Percentiles rank a stretch among this genome's conserved stretches.
phyloP scores from a whole-genome alignment of 92 coral and sea anemone species.

The Epizoanthus rinbou region DNA sequence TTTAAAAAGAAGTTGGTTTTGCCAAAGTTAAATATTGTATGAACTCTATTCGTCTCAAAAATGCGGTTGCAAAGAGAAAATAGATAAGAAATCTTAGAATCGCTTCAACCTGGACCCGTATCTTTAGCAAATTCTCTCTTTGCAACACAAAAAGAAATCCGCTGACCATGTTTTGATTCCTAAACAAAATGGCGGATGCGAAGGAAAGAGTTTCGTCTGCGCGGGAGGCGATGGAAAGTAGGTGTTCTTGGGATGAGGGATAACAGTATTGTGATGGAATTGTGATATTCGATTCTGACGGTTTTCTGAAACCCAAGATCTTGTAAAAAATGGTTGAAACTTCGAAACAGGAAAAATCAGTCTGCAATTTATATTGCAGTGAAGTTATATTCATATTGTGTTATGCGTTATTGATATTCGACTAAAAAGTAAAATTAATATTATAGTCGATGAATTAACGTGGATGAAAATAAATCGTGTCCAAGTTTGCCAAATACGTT shows the following conservation, averaged over 20 bases:
- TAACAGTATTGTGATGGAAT: not conserved
- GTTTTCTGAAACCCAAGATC: too few species aligned
- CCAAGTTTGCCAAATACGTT: too few species aligned
- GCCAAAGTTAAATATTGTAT: not conserved
- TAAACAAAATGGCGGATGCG: slow-evolving; percentile 79
- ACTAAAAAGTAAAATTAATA: too few species aligned
- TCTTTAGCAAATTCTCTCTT: slow-evolving; percentile 25
- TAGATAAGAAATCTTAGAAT: too few species aligned
- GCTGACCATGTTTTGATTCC: slow-evolving; percentile 52
- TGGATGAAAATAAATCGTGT: too few species aligned
- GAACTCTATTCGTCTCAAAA: not conserved
- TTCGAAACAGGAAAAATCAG: not conserved
- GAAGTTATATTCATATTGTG: too few species aligned
- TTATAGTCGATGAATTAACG: too few species aligned
- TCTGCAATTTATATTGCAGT: too few species aligned
- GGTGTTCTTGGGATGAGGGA: not conserved
- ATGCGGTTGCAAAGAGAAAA: not conserved
- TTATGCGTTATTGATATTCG: too few species aligned
- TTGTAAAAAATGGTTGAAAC: too few species aligned
- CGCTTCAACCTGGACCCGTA: not conserved
- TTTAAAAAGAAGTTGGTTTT: not conserved
- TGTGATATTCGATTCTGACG: not conserved
- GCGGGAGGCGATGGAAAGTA: slow-evolving; percentile 97
- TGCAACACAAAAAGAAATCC: slow-evolving; percentile 40
- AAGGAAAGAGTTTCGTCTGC: slow-evolving; percentile 73